These are phyloP conservation scores for Odontocolon sp. DNA, from an alignment of 2,888 invertebrate species.

Conservation along the genomic window DNA sequence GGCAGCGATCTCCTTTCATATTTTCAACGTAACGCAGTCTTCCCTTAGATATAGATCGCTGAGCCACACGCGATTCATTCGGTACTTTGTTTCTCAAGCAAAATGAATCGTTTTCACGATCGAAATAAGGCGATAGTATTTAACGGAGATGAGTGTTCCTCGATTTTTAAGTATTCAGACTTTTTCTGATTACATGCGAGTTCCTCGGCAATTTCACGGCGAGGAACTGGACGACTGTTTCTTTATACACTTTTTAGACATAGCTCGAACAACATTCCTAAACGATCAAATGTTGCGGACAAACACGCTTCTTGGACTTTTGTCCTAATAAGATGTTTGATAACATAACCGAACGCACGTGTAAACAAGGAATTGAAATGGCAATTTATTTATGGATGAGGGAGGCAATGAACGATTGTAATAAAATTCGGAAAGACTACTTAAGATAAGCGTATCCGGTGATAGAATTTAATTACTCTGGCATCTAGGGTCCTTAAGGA, in stretches of 20 bases:
- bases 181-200: neutral
- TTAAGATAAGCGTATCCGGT: slow-evolving; percentile 3
- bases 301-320: slow-evolving; percentile 12
- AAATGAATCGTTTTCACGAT: neutral
- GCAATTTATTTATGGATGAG: neutral
- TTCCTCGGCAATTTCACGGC: neutral
- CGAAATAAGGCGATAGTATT: neutral
- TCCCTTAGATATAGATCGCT: neutral
- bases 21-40: slow-evolving; percentile 19
- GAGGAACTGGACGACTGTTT: slow-evolving; percentile 15
- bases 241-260: slow-evolving; percentile 7
- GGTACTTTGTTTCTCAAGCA: neutral
- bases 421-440: neutral
- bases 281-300: slow-evolving; percentile 2
- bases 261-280: slow-evolving; percentile 26
- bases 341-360: neutral
- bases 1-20: neutral
- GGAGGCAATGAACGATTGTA: neutral
- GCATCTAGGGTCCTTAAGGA: slow-evolving; percentile 6
- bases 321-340: neutral
- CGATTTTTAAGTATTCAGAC: neutral
- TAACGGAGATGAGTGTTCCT: neutral
- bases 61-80: neutral
- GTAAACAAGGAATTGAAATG: neutral
- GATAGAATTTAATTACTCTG: slow-evolving; percentile 3